Evolutionary conservation across 2,113 vertebrate genomes (phyloP).

Genomic region (Pongo abelii): DNA sequence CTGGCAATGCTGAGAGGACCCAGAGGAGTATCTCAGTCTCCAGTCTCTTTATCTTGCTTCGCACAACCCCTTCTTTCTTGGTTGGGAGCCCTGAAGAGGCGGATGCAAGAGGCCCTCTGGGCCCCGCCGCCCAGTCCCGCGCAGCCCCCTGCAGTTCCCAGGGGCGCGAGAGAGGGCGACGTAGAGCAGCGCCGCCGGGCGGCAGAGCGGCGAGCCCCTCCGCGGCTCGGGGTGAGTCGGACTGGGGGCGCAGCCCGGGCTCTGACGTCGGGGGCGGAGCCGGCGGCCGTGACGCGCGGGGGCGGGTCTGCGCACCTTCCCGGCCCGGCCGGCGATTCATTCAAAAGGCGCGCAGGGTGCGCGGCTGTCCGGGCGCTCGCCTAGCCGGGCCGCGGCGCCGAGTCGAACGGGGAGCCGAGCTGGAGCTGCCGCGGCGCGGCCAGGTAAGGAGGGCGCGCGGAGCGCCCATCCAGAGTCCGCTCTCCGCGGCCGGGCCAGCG

Average conservation of each 20-base stretch:
- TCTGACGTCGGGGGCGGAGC: constrained; percentile 66
- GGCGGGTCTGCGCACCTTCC: constrained; percentile 50
- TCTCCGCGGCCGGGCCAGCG: neutral
- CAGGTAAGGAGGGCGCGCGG: constrained; percentile 45
- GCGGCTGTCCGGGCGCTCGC: neutral
- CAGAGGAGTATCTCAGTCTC: neutral
- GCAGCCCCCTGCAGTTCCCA: constrained; percentile 10
- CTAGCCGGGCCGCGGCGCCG: neutral
- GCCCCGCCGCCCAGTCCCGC: neutral
- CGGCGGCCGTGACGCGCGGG: constrained; percentile 38
- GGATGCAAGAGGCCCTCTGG: neutral
- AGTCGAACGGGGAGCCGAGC: too few relatives aligned
- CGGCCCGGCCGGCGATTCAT: constrained; percentile 63
- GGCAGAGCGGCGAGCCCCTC: neutral
- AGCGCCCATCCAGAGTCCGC: neutral
- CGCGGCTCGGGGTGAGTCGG: neutral
- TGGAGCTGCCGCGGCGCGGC: neutral
- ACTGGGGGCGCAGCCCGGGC: neutral
- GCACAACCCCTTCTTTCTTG: neutral
- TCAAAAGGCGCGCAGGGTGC: constrained; percentile 76
- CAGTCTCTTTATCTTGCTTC: neutral
- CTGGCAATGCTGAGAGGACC: neutral
- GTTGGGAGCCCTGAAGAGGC: neutral
- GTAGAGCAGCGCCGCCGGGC: neutral
- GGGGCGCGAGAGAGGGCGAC: constrained; percentile 48